Percentiles rank a stretch among this genome's conserved stretches.
Evolutionary conservation across 2,888 invertebrate species (phyloP).

Genomic region (Archips xylosteana): DNA sequence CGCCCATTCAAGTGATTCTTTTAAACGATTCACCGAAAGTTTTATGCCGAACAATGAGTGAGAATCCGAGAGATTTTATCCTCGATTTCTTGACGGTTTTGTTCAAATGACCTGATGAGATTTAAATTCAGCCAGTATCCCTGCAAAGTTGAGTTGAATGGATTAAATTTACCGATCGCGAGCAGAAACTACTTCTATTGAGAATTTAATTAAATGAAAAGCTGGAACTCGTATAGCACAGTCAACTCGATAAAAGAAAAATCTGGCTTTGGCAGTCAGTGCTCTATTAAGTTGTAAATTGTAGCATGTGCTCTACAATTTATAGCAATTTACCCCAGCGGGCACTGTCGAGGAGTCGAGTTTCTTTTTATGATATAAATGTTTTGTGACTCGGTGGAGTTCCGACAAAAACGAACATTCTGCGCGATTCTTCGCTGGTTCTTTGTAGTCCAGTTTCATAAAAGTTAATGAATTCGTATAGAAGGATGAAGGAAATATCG

Average conservation of each 20-base stretch:
- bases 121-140: slow-evolving; percentile 14
- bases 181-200: slow-evolving; percentile 5
- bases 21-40: slow-evolving; percentile 31
- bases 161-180: background rate
- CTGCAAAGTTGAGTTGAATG: slow-evolving; percentile 2
- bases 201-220: slow-evolving; percentile 16
- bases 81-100: slow-evolving; percentile 20
- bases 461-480: slow-evolving; percentile 12
- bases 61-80: slow-evolving; percentile 6
- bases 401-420: slow-evolving; percentile 6
- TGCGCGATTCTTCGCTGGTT: slow-evolving; percentile 1
- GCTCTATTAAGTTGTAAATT: slow-evolving; percentile 31
- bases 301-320: slow-evolving; percentile 34
- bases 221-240: slow-evolving; percentile 1
- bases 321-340: slow-evolving; percentile 19
- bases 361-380: slow-evolving; percentile 6
- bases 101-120: slow-evolving; percentile 21
- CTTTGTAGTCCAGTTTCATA: slow-evolving; percentile 11
- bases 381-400: slow-evolving; percentile 18
- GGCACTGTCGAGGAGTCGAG: background rate
- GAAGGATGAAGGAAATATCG: slow-evolving; percentile 4
- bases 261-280: slow-evolving; percentile 23
- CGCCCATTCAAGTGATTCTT: slow-evolving; percentile 23
- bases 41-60: slow-evolving; percentile 22
- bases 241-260: slow-evolving; percentile 29